Evolutionary conservation across 2,888 invertebrate genomes (phyloP).

Genomic region (Isoperla grammatica): DNA sequence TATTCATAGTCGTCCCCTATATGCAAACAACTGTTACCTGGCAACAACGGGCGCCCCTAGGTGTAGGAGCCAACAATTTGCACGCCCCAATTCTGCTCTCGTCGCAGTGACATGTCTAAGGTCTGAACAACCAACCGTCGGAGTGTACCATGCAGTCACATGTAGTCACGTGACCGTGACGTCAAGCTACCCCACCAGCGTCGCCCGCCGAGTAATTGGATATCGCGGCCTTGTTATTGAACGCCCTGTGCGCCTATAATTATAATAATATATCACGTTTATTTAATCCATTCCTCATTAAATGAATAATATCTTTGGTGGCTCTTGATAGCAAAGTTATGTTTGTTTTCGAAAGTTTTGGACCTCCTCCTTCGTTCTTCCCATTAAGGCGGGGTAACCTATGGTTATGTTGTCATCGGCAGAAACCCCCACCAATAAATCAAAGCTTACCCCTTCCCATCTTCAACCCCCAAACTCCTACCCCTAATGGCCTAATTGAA

Average conservation of each 20-base stretch:
- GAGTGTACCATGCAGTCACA: too few relatives aligned
- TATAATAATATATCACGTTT: slow-evolving; percentile 1
- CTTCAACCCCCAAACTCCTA: slow-evolving; percentile 25
- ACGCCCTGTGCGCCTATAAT: not conserved
- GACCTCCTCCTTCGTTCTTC: not conserved
- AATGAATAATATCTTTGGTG: slow-evolving; percentile 16
- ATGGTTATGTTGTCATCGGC: slow-evolving; percentile 29
- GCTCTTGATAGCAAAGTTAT: slow-evolving; percentile 23
- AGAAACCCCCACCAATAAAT: slow-evolving; percentile 26
- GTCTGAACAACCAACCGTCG: too few relatives aligned
- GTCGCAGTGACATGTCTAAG: too few relatives aligned
- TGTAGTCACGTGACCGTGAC: too few relatives aligned
- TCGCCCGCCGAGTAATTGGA: too few relatives aligned
- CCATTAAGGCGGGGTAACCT: slow-evolving; percentile 28
- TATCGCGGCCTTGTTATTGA: too few relatives aligned
- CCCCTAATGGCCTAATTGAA: slow-evolving; percentile 43
- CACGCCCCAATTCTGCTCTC: too few relatives aligned
- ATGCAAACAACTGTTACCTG: too few relatives aligned
- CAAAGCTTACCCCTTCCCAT: slow-evolving; percentile 24
- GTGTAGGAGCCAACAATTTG: too few relatives aligned
- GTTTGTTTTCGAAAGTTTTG: slow-evolving; percentile 22
- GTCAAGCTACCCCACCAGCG: too few relatives aligned
- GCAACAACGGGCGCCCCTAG: too few relatives aligned
- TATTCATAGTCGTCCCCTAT: too few relatives aligned
- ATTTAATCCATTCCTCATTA: slow-evolving; percentile 15